Conservation (phyloP, 2,113 vertebrate genomes). For the Stegostoma tigrinum region DNA sequence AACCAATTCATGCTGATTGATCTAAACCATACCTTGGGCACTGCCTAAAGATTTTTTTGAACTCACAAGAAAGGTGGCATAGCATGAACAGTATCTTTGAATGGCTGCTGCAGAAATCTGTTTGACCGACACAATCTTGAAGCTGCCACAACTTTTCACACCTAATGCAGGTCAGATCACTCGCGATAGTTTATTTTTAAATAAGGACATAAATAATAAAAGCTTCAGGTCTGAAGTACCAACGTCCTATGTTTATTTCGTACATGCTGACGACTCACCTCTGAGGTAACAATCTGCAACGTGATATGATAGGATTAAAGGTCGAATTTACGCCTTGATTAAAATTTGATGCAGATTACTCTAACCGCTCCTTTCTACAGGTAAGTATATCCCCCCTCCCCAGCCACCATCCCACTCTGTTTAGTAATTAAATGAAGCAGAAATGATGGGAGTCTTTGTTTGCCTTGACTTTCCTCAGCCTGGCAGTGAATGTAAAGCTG, state of each 20-base stretch:
- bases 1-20: conserved; percentile 35
- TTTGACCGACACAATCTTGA: conserved; percentile 48
- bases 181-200: background rate
- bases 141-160: conserved; percentile 67
- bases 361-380: conserved; percentile 62
- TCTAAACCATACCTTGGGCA: conserved; percentile 41
- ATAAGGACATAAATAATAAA: background rate
- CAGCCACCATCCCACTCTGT: conserved; percentile 10
- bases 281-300: conserved; percentile 49
- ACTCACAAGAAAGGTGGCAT: background rate
- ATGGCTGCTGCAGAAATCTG: background rate
- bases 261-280: conserved; percentile 55
- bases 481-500: conserved; percentile 69
- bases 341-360: conserved; percentile 57
- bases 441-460: conserved; percentile 81
- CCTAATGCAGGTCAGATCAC: conserved; percentile 39
- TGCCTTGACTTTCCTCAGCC: conserved; percentile 67
- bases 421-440: conserved; percentile 71
- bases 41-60: background rate
- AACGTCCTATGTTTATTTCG: background rate
- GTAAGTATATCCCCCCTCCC: conserved; percentile 59
- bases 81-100: conserved; percentile 39
- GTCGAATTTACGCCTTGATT: conserved; percentile 57
- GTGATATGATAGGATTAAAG: conserved; percentile 55
- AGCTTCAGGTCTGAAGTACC: background rate